Evolutionary conservation across 2,797 vertebrate genomes (phyloP).

Genomic region (Rhabdomys pumilio): DNA sequence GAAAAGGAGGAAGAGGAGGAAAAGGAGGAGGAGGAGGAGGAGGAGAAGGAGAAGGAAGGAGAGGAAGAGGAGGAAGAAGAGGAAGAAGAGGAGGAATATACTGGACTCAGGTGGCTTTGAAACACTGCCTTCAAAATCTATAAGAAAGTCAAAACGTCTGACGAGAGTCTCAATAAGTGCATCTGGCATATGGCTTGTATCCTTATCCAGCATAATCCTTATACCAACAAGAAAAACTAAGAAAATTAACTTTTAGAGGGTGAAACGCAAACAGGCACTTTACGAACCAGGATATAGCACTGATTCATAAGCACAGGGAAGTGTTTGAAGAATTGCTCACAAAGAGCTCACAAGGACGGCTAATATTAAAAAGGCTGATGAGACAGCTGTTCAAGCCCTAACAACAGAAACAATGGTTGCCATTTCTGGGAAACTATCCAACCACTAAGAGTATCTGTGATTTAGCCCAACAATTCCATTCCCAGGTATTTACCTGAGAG

Average conservation of each 20-base stretch:
- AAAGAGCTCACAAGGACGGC: neutral
- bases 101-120: neutral
- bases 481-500: neutral
- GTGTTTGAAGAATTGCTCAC: slow-evolving; percentile 13
- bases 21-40: too few relatives aligned
- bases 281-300: neutral
- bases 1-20: too few relatives aligned
- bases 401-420: neutral
- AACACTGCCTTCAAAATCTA: slow-evolving; percentile 1
- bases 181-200: neutral
- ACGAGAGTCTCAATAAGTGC: neutral
- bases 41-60: too few relatives aligned
- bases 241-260: neutral
- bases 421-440: neutral
- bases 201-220: neutral
- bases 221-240: neutral
- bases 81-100: neutral
- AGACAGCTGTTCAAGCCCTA: neutral
- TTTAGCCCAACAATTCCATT: neutral
- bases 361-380: neutral
- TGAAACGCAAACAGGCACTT: neutral
- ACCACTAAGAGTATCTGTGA: neutral
- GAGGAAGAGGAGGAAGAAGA: too few relatives aligned
- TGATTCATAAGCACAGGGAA: neutral
- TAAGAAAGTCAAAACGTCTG: neutral